phyloP scores from a whole-genome alignment of 1,140 invertebrate genomes.

The Ridgeia piscesae region DNA sequence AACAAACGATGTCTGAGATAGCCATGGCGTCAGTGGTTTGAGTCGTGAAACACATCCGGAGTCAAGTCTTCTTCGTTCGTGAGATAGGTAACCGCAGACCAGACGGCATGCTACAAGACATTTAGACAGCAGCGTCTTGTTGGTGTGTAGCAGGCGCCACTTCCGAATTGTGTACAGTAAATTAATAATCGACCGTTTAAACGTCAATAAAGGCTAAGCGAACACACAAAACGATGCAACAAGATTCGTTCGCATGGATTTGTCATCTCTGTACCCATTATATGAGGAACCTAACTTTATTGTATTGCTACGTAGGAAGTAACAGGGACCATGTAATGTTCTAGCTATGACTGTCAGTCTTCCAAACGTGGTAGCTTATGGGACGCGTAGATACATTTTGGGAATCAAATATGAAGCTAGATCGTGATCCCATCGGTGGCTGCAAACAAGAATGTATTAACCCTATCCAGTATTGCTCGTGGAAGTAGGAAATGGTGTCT shows the following conservation, averaged over 20 bases:
- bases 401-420: background rate
- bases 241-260: background rate
- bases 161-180: background rate
- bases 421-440: too few species aligned
- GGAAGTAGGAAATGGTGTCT: background rate
- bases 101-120: background rate
- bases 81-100: background rate
- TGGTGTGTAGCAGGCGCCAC: background rate
- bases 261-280: background rate
- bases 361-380: background rate
- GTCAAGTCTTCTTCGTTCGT: background rate
- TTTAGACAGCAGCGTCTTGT: background rate
- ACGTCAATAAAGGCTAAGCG: background rate
- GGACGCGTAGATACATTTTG: background rate
- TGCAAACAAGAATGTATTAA: too few species aligned
- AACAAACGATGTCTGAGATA: too few species aligned
- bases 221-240: background rate
- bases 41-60: background rate
- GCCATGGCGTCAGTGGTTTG: too few species aligned
- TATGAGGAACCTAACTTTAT: too few species aligned
- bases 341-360: background rate
- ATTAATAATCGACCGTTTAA: background rate
- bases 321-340: too few species aligned
- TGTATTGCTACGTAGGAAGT: too few species aligned
- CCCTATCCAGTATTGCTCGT: too few species aligned